These are phyloP conservation scores for Sylvilagus floridanus DNA, from an alignment of 2,797 vertebrate genomes.

Conservation along the genomic window DNA sequence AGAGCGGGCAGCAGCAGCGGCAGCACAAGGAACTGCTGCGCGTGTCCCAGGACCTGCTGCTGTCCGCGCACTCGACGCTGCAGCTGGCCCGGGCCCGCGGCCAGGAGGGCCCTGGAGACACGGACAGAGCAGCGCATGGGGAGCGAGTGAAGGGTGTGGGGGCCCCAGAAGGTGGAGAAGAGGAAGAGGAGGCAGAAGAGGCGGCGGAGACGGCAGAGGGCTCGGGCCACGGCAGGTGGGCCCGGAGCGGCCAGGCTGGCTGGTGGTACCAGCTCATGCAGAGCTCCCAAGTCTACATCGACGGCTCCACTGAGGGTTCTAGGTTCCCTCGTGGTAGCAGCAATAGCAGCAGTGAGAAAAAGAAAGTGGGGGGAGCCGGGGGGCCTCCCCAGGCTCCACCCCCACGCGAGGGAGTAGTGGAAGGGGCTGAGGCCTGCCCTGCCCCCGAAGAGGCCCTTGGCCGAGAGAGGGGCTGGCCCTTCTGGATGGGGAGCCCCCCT, in stretches of 20 bases:
- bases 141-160: slow-evolving; percentile 87
- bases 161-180: slow-evolving; percentile 87
- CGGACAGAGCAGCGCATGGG: slow-evolving; percentile 72
- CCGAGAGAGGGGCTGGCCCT: slow-evolving; percentile 89
- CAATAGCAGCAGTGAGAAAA: slow-evolving; percentile 88
- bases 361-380: slow-evolving; percentile 81
- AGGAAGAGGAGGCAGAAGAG: slow-evolving; percentile 80
- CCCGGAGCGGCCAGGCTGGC: slow-evolving; percentile 93
- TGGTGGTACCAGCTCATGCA: slow-evolving; percentile 99
- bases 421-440: slow-evolving; percentile 94
- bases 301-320: slow-evolving; percentile 91
- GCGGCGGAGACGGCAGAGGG: slow-evolving; percentile 58
- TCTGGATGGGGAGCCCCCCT: slow-evolving; percentile 98
- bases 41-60: slow-evolving; percentile 91
- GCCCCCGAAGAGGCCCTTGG: slow-evolving; percentile 84
- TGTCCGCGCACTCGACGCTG: slow-evolving; percentile 94
- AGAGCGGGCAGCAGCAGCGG: slow-evolving; percentile 94
- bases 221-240: slow-evolving; percentile 77
- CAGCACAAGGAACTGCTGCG: slow-evolving; percentile 95
- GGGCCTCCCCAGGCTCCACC: slow-evolving; percentile 89
- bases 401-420: slow-evolving; percentile 94
- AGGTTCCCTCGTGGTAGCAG: slow-evolving; percentile 91
- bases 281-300: slow-evolving; percentile 98
- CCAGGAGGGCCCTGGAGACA: slow-evolving; percentile 71
- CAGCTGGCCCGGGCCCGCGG: slow-evolving; percentile 94